Evolutionary conservation across 2,797 vertebrate genomes (phyloP), one percentile per base, ranked within the genome.

Genomic region (Alfaro cultratus): DNA sequence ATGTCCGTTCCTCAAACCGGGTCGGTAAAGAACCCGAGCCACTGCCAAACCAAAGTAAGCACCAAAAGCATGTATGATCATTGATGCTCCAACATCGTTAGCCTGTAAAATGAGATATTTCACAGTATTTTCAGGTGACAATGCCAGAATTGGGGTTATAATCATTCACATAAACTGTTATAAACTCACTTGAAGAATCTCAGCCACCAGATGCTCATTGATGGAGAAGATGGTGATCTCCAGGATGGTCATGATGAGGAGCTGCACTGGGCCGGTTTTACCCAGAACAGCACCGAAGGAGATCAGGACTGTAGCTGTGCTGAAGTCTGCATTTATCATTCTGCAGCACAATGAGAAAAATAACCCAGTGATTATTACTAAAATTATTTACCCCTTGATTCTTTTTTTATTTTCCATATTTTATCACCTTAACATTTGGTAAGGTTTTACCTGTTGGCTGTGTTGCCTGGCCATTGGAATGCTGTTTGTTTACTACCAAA

Each of bases 281-380:
- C 99, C 98, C 90, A 99, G 91, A 73, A 99, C 93, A 0, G 98
- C 99, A 62, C 99, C 99, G n/a, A 99, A 99, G 7, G 98, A 99
- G 92, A 99, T 99, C 87, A 99, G 93, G 81, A 98, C 98, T 0
- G 97, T 95, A 23, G 97, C 98, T 60, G 98, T 98, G 84, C 98
- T 99, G 93, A 99, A 99, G 95, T 99, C 99, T 80, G 98, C 98
- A 6, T 97, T 98, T 89, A 99, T 98, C 88, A 99, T 97, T 55
- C 99, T 99, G 86, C 51, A 71, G 29, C 53, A 86, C 39, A 57
- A 16, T 41, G 18, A 15, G 12, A 3, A 85, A 62, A 55, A 76
- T 71, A 76, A 16, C 31, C 29, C 12, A 43, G 74, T 39, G 5
- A 5, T 43, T 18, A 53, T 15, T 16, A 72, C 43, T 72, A 46